These are phyloP conservation scores for Drosophila ficusphila DNA, from an alignment of 1,140 invertebrate genomes.

Conservation along the genomic window DNA sequence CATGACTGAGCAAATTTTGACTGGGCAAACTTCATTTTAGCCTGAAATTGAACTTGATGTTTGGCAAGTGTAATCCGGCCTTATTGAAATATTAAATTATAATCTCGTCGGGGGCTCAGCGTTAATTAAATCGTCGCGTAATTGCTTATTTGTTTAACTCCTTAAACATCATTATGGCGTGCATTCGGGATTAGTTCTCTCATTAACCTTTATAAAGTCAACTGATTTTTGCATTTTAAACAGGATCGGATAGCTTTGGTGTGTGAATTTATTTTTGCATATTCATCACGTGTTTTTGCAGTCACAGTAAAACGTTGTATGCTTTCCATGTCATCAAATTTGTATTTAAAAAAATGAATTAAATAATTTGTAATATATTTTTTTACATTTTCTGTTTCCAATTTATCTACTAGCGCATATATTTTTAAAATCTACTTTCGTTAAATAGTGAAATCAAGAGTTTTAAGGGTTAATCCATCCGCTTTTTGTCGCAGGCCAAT, in stretches of 20 bases:
- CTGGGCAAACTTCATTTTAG: constrained; percentile 49
- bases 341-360: no score
- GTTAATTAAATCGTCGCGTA: constrained; percentile 33
- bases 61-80: constrained; percentile 43
- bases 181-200: no score
- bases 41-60: constrained; percentile 48
- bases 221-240: no score
- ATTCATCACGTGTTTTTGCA: no score
- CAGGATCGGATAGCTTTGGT: no score
- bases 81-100: constrained; percentile 37
- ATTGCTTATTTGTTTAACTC: constrained; percentile 17
- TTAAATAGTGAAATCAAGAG: not conserved
- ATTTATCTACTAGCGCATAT: not conserved
- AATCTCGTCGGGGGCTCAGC: constrained; percentile 12
- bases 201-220: not conserved
- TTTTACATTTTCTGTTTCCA: no score
- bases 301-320: no score
- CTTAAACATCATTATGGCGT: not conserved
- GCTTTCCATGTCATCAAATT: no score
- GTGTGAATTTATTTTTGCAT: no score
- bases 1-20: constrained; percentile 52
- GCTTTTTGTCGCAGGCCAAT: constrained; percentile 14
- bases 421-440: not conserved
- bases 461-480: not conserved
- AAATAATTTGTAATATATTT: not conserved